Percentiles rank a stretch among this genome's conserved stretches.
Evolutionary conservation across 1,140 invertebrate species (phyloP).

Genomic region (Drosophila teissieri): DNA sequence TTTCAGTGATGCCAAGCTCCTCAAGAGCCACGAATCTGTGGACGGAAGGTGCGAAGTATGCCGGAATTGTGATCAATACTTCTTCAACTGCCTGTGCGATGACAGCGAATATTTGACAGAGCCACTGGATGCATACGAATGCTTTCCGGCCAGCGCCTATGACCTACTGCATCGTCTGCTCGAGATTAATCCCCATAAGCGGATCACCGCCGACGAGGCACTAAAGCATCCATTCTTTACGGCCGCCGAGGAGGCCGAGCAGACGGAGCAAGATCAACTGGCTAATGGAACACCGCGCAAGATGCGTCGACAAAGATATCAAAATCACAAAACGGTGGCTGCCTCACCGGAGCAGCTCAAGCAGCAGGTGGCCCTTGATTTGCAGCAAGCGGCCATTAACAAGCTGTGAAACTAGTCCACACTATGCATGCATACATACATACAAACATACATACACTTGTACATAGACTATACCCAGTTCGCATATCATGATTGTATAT

Average conservation of each 20-base stretch:
- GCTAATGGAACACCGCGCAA: slow-evolving; percentile 6
- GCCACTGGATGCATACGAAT: slow-evolving; percentile 72
- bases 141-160: slow-evolving; percentile 89
- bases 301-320: slow-evolving; percentile 9
- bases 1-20: slow-evolving; percentile 60
- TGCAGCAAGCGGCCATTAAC: slow-evolving; percentile 34
- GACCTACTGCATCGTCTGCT: slow-evolving; percentile 99
- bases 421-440: background rate
- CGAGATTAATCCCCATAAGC: slow-evolving; percentile 98
- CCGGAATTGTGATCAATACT: slow-evolving; percentile 83
- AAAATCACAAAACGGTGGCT: slow-evolving; percentile 10
- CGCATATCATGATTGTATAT: slow-evolving; percentile 42
- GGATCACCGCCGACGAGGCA: slow-evolving; percentile 98
- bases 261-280: background rate
- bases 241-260: slow-evolving; percentile 7
- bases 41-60: slow-evolving; percentile 74
- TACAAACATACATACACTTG: slow-evolving; percentile 25
- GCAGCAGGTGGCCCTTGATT: slow-evolving; percentile 10
- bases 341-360: slow-evolving; percentile 27
- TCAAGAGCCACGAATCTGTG: slow-evolving; percentile 54
- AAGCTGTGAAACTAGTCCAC: slow-evolving; percentile 69
- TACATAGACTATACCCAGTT: slow-evolving; percentile 20
- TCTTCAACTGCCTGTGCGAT: slow-evolving; percentile 77
- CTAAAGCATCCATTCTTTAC: slow-evolving; percentile 95
- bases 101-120: slow-evolving; percentile 65